A percentile compares a stretch with the other conserved stretches of the same genome.
Evolutionary conservation across 2,888 invertebrate genomes (phyloP).

Genomic region (Apantesis nais): DNA sequence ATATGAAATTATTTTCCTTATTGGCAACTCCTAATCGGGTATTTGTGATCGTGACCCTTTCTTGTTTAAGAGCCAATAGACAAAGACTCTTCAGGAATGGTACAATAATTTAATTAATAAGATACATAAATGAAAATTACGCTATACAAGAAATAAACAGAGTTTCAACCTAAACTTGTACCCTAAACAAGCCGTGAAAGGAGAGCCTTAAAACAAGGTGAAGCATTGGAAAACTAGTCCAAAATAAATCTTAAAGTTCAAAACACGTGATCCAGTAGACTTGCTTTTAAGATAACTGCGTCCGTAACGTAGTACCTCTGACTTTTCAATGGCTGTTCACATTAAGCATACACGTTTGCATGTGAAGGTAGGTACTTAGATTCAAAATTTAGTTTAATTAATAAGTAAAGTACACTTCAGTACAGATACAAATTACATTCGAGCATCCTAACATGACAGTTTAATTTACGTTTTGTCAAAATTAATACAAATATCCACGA

Average conservation of each 20-base stretch:
- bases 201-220: neutral
- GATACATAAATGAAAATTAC: neutral
- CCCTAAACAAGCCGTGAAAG: neutral
- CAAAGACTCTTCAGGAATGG: neutral
- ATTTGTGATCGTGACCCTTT: neutral
- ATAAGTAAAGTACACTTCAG: conserved; percentile 31
- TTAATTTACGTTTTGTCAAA: conserved; percentile 61
- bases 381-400: conserved; percentile 25
- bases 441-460: conserved; percentile 51
- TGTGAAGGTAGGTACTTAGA: neutral
- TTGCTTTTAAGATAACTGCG: neutral
- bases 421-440: conserved; percentile 38
- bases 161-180: neutral
- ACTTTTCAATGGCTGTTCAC: neutral
- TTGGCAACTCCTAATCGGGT: neutral
- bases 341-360: neutral
- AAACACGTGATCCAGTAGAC: neutral
- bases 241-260: neutral
- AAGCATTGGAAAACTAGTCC: neutral
- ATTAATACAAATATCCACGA: conserved; percentile 56
- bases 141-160: no score
- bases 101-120: neutral
- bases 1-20: no score
- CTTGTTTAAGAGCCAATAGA: neutral
- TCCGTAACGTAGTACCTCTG: no score